These are phyloP conservation scores for Meloidogyne exigua DNA, from an alignment of 1,140 invertebrate genomes.

Conservation along the genomic window DNA sequence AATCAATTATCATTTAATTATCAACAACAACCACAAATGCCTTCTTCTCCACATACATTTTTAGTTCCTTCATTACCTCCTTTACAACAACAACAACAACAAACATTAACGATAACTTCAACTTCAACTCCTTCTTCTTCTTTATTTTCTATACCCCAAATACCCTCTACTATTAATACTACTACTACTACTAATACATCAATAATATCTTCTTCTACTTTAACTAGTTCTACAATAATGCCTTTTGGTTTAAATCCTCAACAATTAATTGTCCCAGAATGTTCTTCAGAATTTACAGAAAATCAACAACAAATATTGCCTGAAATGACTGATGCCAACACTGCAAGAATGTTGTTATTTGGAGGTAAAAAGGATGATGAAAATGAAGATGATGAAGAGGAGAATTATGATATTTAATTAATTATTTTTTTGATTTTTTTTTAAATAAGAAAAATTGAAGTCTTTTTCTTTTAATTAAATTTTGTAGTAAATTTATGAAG, in stretches of 20 bases:
- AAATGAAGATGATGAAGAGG: conserved; percentile 21
- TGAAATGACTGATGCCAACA: neutral
- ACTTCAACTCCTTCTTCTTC: too few species aligned
- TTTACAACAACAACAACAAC: neutral
- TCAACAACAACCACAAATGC: neutral
- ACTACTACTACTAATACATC: too few species aligned
- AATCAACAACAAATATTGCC: neutral
- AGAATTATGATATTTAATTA: conserved; percentile 24
- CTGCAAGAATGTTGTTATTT: neutral
- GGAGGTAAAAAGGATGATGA: neutral
- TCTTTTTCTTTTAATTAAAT: too few species aligned
- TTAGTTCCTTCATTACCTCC: neutral
- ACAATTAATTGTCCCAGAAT: conserved; percentile 2
- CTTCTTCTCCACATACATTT: neutral
- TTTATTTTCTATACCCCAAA: neutral
- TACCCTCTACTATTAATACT: neutral
- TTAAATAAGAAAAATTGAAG: too few species aligned
- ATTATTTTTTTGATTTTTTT: neutral
- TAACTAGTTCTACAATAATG: neutral
- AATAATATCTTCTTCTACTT: too few species aligned
- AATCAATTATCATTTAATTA: neutral
- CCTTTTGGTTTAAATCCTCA: neutral
- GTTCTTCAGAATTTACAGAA: neutral
- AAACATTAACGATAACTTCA: neutral
- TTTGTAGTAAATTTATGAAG: too few species aligned